phyloP scores from a whole-genome alignment of 2,797 vertebrate species.

The Muscicapa striata region DNA sequence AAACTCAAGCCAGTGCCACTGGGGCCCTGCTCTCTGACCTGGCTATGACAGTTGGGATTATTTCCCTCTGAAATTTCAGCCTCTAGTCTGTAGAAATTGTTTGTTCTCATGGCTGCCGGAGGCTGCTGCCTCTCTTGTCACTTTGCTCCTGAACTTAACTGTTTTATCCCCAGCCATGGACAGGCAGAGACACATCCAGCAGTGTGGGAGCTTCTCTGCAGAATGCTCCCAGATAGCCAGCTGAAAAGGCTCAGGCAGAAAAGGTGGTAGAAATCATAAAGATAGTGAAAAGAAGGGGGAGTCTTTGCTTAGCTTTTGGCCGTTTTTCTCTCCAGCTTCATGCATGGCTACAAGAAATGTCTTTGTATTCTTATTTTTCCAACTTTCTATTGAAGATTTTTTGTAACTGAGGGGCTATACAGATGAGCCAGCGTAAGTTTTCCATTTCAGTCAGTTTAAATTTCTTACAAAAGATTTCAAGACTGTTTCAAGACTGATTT shows the following conservation, averaged over 20 bases:
- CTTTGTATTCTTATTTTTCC: background rate
- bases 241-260: background rate
- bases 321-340: background rate
- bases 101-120: background rate
- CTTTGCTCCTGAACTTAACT: constrained; percentile 1
- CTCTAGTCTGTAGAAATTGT: constrained; percentile 11
- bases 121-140: constrained; percentile 21
- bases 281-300: background rate
- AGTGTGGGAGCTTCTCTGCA: background rate
- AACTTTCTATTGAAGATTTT: background rate
- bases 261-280: background rate
- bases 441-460: background rate
- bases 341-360: background rate
- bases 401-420: background rate
- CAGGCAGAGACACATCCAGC: background rate
- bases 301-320: background rate
- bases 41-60: background rate
- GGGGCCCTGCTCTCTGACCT: background rate
- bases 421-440: background rate
- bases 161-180: background rate
- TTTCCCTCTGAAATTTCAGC: constrained; percentile 46
- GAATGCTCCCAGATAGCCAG: background rate
- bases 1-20: constrained; percentile 35
- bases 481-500: background rate
- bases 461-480: background rate